Base-by-base conservation (phyloP, 2,888 invertebrate genomes). In the Melinaea marsaeus region DNA sequence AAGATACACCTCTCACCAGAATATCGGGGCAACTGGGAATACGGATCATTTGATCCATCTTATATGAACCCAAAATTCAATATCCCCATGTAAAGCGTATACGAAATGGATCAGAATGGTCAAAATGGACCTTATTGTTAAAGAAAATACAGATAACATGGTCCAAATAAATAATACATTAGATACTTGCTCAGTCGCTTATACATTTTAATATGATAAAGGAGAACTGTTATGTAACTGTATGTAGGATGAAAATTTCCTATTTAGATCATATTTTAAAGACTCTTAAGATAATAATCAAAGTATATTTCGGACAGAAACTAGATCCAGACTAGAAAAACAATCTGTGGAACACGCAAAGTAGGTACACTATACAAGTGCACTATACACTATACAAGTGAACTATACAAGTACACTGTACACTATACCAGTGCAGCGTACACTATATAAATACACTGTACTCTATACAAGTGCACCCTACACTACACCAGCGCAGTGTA, bases 131-230 rank as follows among this genome's bases (percentile, higher is more conserved):
- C 78, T 78, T 85, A 81, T 76, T 63, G n/a, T 63, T 54, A 60
- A 56, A 59, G 63, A 54, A 65, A 75, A 76, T 77, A 55, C 59
- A 55, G 58, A 60, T 46, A 64, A 67, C 63, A 65, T 64, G 71
- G 66, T 69, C 64, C 67, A 76, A 77, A 88, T 88, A 83, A 85
- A 88, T 88, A 78, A 87, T 79, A 85, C 81, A 88, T 88, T 85
- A 86, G 86, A 71, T 73, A 70, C 71, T 75, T 73, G 83, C 84
- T 81, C 78, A 83, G 81, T 22, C 22, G 79, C 79, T 77, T 83
- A 80, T 83, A 86, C 83, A 88, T 87, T 84, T 85, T 79, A 86
- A 88, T 79, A 78, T 71, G 74, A 69, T 73, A 69, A 68, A 69
- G 66, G 72, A 70, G 69, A 71, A 75, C 74, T 73, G 70, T 74